Evolutionary conservation across 2,797 vertebrate species (phyloP).

Genomic region (Neopelma chrysocephalum): DNA sequence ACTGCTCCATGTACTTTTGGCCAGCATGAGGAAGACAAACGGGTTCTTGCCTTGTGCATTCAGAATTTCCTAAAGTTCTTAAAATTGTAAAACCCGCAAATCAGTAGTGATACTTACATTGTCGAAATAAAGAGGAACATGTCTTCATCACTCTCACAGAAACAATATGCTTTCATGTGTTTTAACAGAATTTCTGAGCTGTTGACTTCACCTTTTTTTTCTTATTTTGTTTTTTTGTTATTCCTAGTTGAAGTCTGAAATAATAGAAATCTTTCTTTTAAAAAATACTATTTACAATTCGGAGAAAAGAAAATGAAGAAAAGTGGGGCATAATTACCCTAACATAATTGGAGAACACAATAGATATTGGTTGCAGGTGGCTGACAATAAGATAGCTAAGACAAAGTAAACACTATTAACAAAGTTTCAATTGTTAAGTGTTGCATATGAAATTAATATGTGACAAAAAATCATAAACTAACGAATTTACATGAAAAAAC

Average conservation of each 20-base stretch:
- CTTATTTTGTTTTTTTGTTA: not conserved
- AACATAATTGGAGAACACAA: slow-evolving; percentile 1
- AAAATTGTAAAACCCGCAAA: not conserved
- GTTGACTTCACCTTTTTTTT: not conserved
- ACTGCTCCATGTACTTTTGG: not conserved
- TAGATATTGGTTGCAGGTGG: slow-evolving; percentile 14
- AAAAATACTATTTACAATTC: slow-evolving; percentile 2
- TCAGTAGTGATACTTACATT: not conserved
- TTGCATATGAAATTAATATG: not conserved
- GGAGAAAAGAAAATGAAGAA: slow-evolving; percentile 6
- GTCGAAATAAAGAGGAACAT: not conserved
- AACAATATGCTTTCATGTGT: not conserved
- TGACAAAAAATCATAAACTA: not conserved
- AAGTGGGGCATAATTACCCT: slow-evolving; percentile 2
- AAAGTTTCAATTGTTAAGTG: not conserved
- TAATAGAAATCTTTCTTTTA: not conserved
- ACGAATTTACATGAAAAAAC: not conserved
- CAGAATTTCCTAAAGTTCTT: not conserved
- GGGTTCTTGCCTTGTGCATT: not conserved
- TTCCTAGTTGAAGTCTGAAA: not conserved
- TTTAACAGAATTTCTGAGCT: not conserved
- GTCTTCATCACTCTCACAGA: not conserved
- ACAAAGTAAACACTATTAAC: slow-evolving; percentile 1
- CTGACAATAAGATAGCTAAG: not conserved
- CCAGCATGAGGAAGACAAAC: not conserved